A percentile compares a stretch with the other conserved stretches of the same genome.
These are phyloP conservation scores for Drosophila sp. DNA, from an alignment of 1,140 invertebrate species.

Conservation along the genomic window DNA sequence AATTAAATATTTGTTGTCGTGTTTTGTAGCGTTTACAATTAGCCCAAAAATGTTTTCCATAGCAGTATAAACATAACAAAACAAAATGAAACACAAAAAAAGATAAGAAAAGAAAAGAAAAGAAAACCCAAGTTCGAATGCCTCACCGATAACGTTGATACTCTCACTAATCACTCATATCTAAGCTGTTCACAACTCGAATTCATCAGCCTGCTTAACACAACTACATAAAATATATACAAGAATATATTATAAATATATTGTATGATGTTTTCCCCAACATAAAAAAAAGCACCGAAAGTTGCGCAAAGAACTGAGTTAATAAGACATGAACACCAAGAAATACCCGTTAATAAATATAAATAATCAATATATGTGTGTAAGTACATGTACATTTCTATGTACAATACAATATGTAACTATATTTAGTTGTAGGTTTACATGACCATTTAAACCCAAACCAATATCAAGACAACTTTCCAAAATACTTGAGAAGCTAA, in stretches of 20 bases:
- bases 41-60: conserved; percentile 34
- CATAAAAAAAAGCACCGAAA: conserved; percentile 73
- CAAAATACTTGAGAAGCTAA: conserved; percentile 21
- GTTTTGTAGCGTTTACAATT: conserved; percentile 53
- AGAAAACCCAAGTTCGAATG: conserved; percentile 65
- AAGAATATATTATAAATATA: conserved; percentile 4
- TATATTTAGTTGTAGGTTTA: conserved; percentile 54
- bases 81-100: not conserved
- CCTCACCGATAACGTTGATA: conserved; percentile 74
- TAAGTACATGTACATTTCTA: not conserved
- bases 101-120: too few species aligned
- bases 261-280: conserved; percentile 45
- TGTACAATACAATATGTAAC: conserved; percentile 51
- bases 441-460: conserved; percentile 32
- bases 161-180: conserved; percentile 20
- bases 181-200: not conserved
- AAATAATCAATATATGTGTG: conserved; percentile 51
- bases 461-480: conserved; percentile 15
- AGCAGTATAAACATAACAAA: conserved; percentile 31
- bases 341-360: conserved; percentile 58
- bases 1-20: conserved; percentile 41
- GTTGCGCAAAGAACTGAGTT: conserved; percentile 82
- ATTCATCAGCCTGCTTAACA: conserved; percentile 26
- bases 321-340: conserved; percentile 73
- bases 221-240: conserved; percentile 21